A percentile compares a stretch with the other conserved stretches of the same genome.
phyloP scores from a whole-genome alignment of 2,888 invertebrate genomes.

The Ectemnius cavifrons region DNA sequence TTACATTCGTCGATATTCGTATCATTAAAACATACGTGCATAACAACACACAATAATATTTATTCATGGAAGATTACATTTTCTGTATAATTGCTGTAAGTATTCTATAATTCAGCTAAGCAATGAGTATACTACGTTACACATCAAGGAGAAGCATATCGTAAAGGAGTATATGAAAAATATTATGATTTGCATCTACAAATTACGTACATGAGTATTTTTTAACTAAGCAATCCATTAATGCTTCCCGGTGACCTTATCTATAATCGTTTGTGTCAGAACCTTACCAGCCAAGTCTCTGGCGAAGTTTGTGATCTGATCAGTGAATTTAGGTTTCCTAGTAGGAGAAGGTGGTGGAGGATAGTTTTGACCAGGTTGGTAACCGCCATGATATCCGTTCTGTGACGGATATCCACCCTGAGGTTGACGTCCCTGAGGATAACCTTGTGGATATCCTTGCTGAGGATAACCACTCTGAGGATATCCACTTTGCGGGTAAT shows the following conservation, averaged over 20 bases:
- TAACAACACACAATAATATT: too few species aligned
- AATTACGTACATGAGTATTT: too few species aligned
- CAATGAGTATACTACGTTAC: too few species aligned
- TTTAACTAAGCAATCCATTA: constrained; percentile 6
- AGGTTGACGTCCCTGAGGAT: neutral
- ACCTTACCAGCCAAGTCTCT: constrained; percentile 67
- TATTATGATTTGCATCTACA: too few species aligned
- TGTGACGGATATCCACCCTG: constrained; percentile 33
- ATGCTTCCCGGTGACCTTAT: constrained; percentile 65
- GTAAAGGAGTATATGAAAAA: too few species aligned
- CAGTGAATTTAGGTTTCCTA: constrained; percentile 67
- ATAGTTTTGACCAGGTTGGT: constrained; percentile 52
- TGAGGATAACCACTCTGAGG: constrained; percentile 50
- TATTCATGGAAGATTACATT: too few species aligned
- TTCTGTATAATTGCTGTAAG: too few species aligned
- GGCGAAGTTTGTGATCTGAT: constrained; percentile 66
- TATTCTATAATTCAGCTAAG: too few species aligned
- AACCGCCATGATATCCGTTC: constrained; percentile 38
- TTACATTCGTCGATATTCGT: too few species aligned
- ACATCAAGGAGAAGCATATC: too few species aligned
- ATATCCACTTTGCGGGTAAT: constrained; percentile 30
- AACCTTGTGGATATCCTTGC: constrained; percentile 45
- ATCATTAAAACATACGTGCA: too few species aligned
- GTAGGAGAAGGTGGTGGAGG: constrained; percentile 45
- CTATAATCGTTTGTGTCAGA: constrained; percentile 68